Base-by-base conservation (phyloP, 2,113 vertebrate genomes). In the Ophthalmolycus amberensis region DNA sequence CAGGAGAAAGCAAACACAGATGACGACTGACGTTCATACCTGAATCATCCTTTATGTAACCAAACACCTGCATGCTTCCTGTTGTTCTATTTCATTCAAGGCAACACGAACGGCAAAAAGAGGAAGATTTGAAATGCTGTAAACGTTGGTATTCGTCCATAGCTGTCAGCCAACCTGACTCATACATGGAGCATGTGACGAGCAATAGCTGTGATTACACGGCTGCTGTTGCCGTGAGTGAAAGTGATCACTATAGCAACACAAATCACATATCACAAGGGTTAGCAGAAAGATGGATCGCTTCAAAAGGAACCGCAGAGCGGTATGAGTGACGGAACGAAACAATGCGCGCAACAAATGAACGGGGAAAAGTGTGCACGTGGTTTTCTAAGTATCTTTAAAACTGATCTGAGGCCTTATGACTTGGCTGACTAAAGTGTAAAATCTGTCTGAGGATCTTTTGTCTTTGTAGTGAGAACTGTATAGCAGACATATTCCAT, bases 1-100 rank as follows among this genome's bases (percentile, higher is more conserved):
- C 72, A 91, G 88, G 86, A 87, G 79, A 76, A 48, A 75, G 81
- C 58, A 52, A 76, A 69, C 81, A 37, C 85, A 83, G 81, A 87
- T 71, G 85, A 85, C 32, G 6, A 72, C 8, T 88, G 82, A 84
- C 80, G 63, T 75, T 80, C 80, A 77, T 52, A 71, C 68, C 82
- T 82, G 83, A 85, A 77, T 90, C 87, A 89, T 75, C 60, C 12
- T 42, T 87, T 84, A 64, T 18, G 65, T 73, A 83, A 86, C 58
- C 82, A 66, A 79, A 88, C 84, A 91, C 85, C 85, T 89, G 87
- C 78, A 84, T 69, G 79, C 54, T 15, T 29, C 62, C 54, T 44
- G 48, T 90, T 87, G 38, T 75, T 82, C 65, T 38, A 5, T 27
- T 15, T 66, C 77, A 63, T 11, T 64, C 68, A 58, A 75, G 64